phyloP scores from a whole-genome alignment of 2,113 vertebrate genomes.

The Alligator sinensis region DNA sequence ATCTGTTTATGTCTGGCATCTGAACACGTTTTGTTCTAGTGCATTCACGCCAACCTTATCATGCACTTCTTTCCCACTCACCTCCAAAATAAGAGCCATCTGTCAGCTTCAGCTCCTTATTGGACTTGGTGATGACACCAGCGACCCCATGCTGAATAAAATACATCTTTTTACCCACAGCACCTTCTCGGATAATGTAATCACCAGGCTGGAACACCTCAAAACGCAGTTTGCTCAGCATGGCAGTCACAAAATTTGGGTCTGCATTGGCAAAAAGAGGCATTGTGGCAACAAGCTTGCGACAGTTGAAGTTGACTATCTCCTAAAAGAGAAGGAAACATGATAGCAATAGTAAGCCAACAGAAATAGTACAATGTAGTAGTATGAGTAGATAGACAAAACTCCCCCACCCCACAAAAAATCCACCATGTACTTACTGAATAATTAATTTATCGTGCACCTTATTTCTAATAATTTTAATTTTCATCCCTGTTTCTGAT shows the following conservation, averaged over 20 bases:
- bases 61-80: conserved; percentile 72
- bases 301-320: conserved; percentile 98
- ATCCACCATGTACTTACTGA: not conserved
- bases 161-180: conserved; percentile 99
- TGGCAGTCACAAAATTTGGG: conserved; percentile 98
- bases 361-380: not conserved
- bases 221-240: conserved; percentile 97
- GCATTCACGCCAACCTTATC: not conserved
- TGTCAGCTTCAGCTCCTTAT: conserved; percentile 96
- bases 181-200: conserved; percentile 97
- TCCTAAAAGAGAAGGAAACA: conserved; percentile 81
- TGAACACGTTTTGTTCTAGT: not conserved
- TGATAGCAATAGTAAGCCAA: not conserved
- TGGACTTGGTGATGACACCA: conserved; percentile 97
- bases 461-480: not conserved
- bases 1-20: not conserved
- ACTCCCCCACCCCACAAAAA: not conserved
- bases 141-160: conserved; percentile 98
- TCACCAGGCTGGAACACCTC: conserved; percentile 98
- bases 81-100: conserved; percentile 99
- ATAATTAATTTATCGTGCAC: not conserved
- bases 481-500: not conserved
- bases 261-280: conserved; percentile 97
- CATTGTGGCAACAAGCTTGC: conserved; percentile 98
- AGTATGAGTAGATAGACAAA: not conserved